phyloP scores from a whole-genome alignment of 2,888 invertebrate genomes.

The Erebia palarica region DNA sequence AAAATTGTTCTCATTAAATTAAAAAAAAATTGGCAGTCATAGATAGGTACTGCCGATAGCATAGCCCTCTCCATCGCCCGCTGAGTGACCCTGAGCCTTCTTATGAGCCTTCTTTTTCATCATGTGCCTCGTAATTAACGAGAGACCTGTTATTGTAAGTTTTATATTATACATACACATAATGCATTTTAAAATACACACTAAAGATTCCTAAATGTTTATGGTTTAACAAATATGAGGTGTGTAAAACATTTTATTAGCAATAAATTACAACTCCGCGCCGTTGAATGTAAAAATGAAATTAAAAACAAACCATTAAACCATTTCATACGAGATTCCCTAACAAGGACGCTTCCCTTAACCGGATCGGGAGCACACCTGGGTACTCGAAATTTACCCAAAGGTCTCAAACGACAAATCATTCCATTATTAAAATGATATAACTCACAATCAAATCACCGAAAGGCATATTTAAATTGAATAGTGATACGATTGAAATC shows the following conservation, averaged over 20 bases:
- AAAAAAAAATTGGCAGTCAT: too few relatives aligned
- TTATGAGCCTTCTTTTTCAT: too few relatives aligned
- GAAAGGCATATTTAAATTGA: conserved; percentile 42
- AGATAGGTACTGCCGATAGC: too few relatives aligned
- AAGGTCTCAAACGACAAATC: conserved; percentile 78
- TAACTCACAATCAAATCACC: conserved; percentile 44
- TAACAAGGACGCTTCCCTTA: conserved; percentile 82
- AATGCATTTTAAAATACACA: neutral
- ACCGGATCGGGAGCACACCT: conserved; percentile 83
- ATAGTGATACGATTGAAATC: conserved; percentile 47
- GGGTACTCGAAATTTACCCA: conserved; percentile 79
- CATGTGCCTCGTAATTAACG: too few relatives aligned
- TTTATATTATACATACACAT: neutral
- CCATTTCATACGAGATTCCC: conserved; percentile 79
- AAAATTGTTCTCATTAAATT: too few relatives aligned
- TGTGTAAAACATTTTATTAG: conserved; percentile 58
- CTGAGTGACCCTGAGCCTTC: too few relatives aligned
- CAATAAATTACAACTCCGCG: conserved; percentile 72
- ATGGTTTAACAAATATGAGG: conserved; percentile 27
- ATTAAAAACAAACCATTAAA: conserved; percentile 83
- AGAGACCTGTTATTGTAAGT: neutral
- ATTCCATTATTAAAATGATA: conserved; percentile 46
- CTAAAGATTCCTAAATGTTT: conserved; percentile 11
- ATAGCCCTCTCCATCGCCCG: too few relatives aligned
- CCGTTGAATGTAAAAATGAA: conserved; percentile 75